Evolutionary conservation across 1,140 invertebrate genomes (phyloP), one percentile per base, ranked within the genome.

Genomic region (Drosophila ananassae): DNA sequence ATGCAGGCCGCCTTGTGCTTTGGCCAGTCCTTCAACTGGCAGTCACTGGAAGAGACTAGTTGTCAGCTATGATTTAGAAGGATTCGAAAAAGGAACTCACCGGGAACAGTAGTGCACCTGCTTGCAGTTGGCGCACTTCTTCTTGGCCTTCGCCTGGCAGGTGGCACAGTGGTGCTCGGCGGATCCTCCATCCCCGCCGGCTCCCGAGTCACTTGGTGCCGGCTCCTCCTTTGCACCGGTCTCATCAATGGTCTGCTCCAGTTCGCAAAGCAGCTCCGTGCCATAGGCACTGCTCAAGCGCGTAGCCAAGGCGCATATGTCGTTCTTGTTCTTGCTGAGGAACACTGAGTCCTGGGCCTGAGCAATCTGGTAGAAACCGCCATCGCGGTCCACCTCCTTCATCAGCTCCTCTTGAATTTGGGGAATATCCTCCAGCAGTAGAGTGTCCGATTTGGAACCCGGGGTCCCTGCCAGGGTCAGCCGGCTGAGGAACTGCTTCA

Each of bases 401-500:
- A 89, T 74, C 8, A 92, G 72, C 3, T 84, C 62, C 13, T 91
- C 78, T 30, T 83, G 78, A 50, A 92, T 92, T 59, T 90, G 78
- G 2, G 94, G 93, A 39, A 95, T 63, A 39, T 94, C 91, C 93
- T 96, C 95, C 2, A 96, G 82, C 17, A 94, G 76, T 2, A 92
- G 54, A 94, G 73, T 34, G 90, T 91, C 47, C 66, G 79, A 67
- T 80, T 92, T 71, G 34, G 66, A 62, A 8, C 46, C 34, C 0
- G 56, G 51, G 28, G 57, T 73, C 21, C 17, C 44, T 9, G 7
- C 8, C 13, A 47, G 17, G 0, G 83, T 77, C 8, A 90, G 94
- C 60, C 66, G 93, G 73, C 93, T 93, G 24, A 97, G 91, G 92
- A 94, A 96, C 89, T 94, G 93, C 91, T 96, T 95, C 4, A 97